Evolutionary conservation across 2,888 invertebrate species (phyloP).

Genomic region (Lordiphosa fenestrarum): DNA sequence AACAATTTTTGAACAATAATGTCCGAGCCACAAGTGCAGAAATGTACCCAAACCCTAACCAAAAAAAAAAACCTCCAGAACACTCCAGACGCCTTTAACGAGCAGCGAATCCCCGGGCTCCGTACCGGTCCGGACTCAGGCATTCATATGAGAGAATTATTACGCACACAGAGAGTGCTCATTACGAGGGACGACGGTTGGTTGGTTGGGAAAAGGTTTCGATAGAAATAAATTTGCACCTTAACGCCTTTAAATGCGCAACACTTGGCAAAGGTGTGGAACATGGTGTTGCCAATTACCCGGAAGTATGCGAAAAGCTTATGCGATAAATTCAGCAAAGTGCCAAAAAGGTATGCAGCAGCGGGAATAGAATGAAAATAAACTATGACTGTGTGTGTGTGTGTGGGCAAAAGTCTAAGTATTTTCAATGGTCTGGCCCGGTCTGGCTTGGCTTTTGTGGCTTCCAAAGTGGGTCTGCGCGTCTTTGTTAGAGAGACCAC

Average conservation of each 20-base stretch:
- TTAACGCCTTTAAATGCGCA: conserved; percentile 76
- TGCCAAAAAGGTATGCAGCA: conserved; percentile 75
- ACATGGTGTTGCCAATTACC: conserved; percentile 76
- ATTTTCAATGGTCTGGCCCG: conserved; percentile 41
- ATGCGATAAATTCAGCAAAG: conserved; percentile 75
- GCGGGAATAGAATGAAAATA: conserved; percentile 45
- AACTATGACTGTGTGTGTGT: conserved; percentile 12
- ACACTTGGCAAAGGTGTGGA: conserved; percentile 37
- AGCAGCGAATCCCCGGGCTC: conserved; percentile 16
- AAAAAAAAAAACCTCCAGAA: conserved; percentile 15
- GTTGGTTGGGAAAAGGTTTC: conserved; percentile 65
- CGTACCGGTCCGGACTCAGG: conserved; percentile 12
- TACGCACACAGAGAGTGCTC: conserved; percentile 74
- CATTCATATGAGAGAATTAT: conserved; percentile 71
- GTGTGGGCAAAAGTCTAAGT: conserved; percentile 30
- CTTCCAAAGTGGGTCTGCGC: conserved; percentile 58
- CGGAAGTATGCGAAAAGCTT: conserved; percentile 76
- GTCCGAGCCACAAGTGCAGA: conserved; percentile 67
- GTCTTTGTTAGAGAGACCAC: conserved; percentile 59
- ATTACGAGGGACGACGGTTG: conserved; percentile 51
- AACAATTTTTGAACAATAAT: conserved; percentile 74
- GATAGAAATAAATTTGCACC: conserved; percentile 76
- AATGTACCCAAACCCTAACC: conserved; percentile 23
- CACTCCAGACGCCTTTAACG: conserved; percentile 60
- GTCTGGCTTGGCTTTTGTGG: conserved; percentile 42